Evolutionary conservation across 1,140 invertebrate genomes (phyloP).

Genomic region (Musca vetustissima): DNA sequence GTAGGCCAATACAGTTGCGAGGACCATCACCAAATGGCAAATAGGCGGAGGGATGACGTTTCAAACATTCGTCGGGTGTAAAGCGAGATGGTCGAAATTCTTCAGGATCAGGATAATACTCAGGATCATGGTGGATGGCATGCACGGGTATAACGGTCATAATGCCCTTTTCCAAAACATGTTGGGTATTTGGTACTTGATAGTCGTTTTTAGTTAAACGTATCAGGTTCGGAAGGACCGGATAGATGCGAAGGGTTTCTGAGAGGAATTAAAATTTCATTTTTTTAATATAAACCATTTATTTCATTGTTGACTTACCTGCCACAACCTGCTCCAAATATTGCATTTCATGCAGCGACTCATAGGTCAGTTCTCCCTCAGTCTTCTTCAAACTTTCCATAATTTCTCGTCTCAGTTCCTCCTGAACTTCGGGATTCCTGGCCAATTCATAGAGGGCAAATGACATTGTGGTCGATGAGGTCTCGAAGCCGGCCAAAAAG

Average conservation of each 20-base stretch:
- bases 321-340: constrained; percentile 62
- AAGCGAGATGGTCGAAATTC: constrained; percentile 65
- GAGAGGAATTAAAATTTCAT: constrained; percentile 36
- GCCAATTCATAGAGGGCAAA: constrained; percentile 70
- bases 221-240: constrained; percentile 39
- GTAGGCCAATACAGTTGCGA: constrained; percentile 59
- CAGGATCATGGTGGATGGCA: constrained; percentile 63
- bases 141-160: constrained; percentile 61
- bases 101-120: constrained; percentile 62
- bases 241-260: constrained; percentile 54
- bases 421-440: constrained; percentile 66
- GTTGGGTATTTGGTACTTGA: constrained; percentile 44
- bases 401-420: constrained; percentile 66
- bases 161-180: constrained; percentile 43
- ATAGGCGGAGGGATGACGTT: constrained; percentile 58
- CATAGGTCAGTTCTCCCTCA: constrained; percentile 62
- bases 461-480: constrained; percentile 69
- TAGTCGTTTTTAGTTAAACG: constrained; percentile 49
- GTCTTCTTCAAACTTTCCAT: constrained; percentile 52
- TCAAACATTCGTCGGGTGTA: constrained; percentile 50
- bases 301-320: no score
- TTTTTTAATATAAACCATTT: constrained; percentile 22
- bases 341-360: constrained; percentile 65
- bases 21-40: constrained; percentile 64
- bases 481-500: constrained; percentile 75